Evolutionary conservation across 2,797 vertebrate genomes (phyloP), one percentile per base, ranked within the genome.

Genomic region (Taeniopygia guttata): DNA sequence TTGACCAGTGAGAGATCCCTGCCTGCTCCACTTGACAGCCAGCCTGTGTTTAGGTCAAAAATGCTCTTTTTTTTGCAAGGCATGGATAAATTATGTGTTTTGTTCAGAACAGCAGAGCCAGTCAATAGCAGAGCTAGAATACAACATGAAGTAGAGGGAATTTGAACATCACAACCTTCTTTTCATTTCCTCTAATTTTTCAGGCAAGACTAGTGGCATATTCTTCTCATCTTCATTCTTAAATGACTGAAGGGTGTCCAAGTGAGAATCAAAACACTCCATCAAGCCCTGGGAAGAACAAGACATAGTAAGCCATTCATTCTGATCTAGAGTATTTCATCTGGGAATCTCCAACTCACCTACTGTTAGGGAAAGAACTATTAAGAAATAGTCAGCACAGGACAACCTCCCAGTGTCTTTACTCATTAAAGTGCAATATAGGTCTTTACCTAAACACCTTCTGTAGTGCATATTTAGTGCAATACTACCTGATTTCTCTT

Each of bases 171-270:
- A 95, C 93, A 70, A 98, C 99, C 99, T 99, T 97, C 98, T 98
- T 97, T 98, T 98, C 89, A 99, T 98, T 96, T 99, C 99, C 27
- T 99, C 98, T 94, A 99, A 93, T 95, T 99, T 99, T 94, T 98
- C 98, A 63, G 97, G 59, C 3, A 99, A 98, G 49, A 99, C 98
- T 94, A 98, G 90, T 9, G 97, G 96, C 94, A 97, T 98, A 69
- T 98, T 98, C 8, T 98, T 96, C 66, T 98, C 98, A 72, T 99
- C 98, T 95, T 94, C 70, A 90, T 99, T 99, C 95, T 98, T 98
- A 95, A 99, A 99, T 60, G 96, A 95, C 92, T 98, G 98, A 91
- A 99, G 98, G 74, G 85, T 97, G 83, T 98, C 98, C 55, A 96
- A 30, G 52, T 99, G 98, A 89, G 96, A 95, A 26, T 98, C 97